Base-by-base conservation (phyloP, 2,113 vertebrate species). In the Pungitius pungitius region DNA sequence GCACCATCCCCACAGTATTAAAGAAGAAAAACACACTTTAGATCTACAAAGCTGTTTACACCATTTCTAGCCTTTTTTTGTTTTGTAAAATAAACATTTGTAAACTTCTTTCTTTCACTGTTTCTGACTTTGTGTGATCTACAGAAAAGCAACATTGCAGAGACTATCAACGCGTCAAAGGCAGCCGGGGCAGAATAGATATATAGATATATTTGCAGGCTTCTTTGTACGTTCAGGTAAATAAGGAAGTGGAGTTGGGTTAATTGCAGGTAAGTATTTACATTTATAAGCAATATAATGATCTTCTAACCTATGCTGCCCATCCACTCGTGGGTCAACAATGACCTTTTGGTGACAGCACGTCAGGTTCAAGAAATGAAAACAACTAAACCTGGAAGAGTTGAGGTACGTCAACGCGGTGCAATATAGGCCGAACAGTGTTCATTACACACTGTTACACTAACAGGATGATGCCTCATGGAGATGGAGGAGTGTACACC, bases 21-120 rank as follows among this genome's bases (percentile, higher is more conserved):
- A 43, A 69, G 69, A 49, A 70, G 59, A 74, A 61, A 52, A 57
- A 76, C 71, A 45, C 51, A 3, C 40, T 75, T 82, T 77, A 77
- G 75, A 81, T 82, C 75, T 77, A 33, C 63, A 49, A 76, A 84
- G 43, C 60, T 76, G 73, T 74, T 87, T 71, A 55, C 70, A 62
- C 70, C 84, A 70, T 93, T 90, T 91, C 82, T 92, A 89, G 90
- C 62, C 89, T 52, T 77, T 85, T 94, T 95, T 95, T 77, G 85
- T 94, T 95, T 96, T 95, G 85, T 93, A 94, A 94, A 95, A 93
- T 92, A 94, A 92, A 80, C 83, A 88, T 83, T 93, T 92, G 74
- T 88, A 89, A 91, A 91, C 82, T 43, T 64, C 24, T 24, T 68
- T 43, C n/a, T 57, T 73, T 68, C 15, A 26, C 33, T 62, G 40